phyloP scores from a whole-genome alignment of 2,797 vertebrate genomes.

The Acestrorhynchus altus region DNA sequence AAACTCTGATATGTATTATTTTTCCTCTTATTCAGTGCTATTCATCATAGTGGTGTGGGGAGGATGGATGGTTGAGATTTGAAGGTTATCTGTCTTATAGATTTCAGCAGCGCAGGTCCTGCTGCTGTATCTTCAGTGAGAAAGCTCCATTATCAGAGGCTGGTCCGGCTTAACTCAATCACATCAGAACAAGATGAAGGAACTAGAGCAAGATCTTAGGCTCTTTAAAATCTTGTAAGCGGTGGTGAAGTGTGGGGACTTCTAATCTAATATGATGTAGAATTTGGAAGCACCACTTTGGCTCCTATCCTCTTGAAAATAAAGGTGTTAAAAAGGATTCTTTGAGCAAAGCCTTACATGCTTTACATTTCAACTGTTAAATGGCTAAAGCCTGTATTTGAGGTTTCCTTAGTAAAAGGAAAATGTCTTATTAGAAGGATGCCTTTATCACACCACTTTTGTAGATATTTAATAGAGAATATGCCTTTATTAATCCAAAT shows the following conservation, averaged over 20 bases:
- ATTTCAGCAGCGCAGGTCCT: slow-evolving; percentile 53
- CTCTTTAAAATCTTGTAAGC: slow-evolving; percentile 21
- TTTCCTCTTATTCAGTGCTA: slow-evolving; percentile 68
- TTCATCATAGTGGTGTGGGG: slow-evolving; percentile 76
- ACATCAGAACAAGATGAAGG: slow-evolving; percentile 38
- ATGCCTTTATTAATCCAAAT: too few relatives aligned
- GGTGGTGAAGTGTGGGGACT: slow-evolving; percentile 18
- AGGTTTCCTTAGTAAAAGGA: too few relatives aligned
- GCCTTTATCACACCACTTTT: too few relatives aligned
- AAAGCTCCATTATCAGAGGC: slow-evolving; percentile 50
- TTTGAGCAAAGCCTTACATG: neutral
- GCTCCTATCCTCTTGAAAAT: neutral
- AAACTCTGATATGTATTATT: slow-evolving; percentile 81
- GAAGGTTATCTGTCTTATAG: slow-evolving; percentile 64
- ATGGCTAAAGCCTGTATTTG: too few relatives aligned
- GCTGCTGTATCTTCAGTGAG: slow-evolving; percentile 38
- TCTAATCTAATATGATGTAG: too few relatives aligned
- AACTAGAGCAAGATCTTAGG: slow-evolving; percentile 46
- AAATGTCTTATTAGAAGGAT: too few relatives aligned
- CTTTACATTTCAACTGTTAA: too few relatives aligned
- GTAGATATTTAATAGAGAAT: too few relatives aligned
- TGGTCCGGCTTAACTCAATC: slow-evolving; percentile 30
- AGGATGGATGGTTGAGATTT: slow-evolving; percentile 70
- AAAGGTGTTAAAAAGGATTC: neutral
- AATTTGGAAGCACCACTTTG: slow-evolving; percentile 12